A percentile compares a stretch with the other conserved stretches of the same genome.
Evolutionary conservation across 2,797 vertebrate genomes (phyloP).

Genomic region (Dromococcyx pavoninus): DNA sequence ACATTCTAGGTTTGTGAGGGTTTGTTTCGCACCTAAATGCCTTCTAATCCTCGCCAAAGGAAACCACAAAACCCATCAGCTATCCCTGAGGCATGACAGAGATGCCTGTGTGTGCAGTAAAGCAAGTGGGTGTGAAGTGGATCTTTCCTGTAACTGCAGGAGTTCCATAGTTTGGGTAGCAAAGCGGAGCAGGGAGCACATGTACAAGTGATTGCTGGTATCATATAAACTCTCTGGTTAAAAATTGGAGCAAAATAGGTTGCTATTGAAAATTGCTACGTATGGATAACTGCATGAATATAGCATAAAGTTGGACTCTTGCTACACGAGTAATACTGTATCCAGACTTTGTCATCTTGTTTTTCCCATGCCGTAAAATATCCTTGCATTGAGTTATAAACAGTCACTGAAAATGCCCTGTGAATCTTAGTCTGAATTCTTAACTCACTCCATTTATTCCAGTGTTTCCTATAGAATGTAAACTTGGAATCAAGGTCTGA

Average conservation of each 20-base stretch:
- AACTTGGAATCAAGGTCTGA: neutral
- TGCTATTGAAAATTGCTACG: neutral
- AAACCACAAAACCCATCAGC: rapidly evolving
- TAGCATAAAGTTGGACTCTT: neutral
- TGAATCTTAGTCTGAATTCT: neutral
- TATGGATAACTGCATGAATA: neutral
- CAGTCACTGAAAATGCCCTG: neutral
- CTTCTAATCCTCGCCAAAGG: neutral
- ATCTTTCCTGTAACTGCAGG: rapidly evolving
- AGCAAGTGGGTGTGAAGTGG: neutral
- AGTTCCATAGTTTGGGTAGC: rapidly evolving
- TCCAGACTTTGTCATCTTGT: neutral
- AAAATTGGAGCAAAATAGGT: neutral
- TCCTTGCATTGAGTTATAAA: neutral
- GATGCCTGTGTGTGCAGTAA: rapidly evolving
- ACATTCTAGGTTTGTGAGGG: too few species aligned
- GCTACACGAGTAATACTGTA: rapidly evolving
- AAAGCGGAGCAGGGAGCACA: rapidly evolving
- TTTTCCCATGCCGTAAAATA: neutral
- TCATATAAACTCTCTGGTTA: rapidly evolving
- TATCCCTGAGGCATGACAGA: rapidly evolving
- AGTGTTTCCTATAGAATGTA: neutral
- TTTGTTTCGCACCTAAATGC: neutral
- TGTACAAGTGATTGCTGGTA: rapidly evolving
- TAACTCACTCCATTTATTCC: neutral